A percentile compares a stretch with the other conserved stretches of the same genome.
These are phyloP conservation scores for Micronycteris hirsuta DNA, from an alignment of 2,113 vertebrate species.

Conservation along the genomic window DNA sequence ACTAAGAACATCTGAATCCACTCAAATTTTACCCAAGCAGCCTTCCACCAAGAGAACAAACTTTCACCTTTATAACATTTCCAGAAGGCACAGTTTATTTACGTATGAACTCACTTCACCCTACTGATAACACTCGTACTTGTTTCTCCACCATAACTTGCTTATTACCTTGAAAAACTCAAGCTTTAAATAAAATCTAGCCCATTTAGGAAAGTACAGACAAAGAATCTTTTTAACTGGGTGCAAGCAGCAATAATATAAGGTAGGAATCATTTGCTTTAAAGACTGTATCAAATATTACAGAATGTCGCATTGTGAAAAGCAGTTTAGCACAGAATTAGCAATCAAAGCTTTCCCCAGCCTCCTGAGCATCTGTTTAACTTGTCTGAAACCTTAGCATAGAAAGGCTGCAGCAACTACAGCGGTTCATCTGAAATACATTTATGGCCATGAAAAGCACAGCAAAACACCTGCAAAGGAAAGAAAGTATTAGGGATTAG, in stretches of 20 bases:
- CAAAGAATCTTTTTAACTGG: slow-evolving; percentile 26
- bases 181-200: slow-evolving; percentile 56
- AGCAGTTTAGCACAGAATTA: slow-evolving; percentile 57
- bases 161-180: not conserved
- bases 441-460: slow-evolving; percentile 44
- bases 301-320: slow-evolving; percentile 49
- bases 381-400: slow-evolving; percentile 47
- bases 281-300: slow-evolving; percentile 54
- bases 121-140: not conserved
- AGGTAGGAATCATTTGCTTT: slow-evolving; percentile 46
- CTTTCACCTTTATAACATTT: not conserved
- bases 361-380: slow-evolving; percentile 59
- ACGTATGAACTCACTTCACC: not conserved
- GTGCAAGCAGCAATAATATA: slow-evolving; percentile 30
- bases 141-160: not conserved
- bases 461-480: slow-evolving; percentile 56
- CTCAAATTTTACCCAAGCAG: not conserved
- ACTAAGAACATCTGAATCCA: not conserved
- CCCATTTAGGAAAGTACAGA: not conserved
- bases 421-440: slow-evolving; percentile 55
- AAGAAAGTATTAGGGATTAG: slow-evolving; percentile 8
- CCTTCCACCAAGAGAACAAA: not conserved
- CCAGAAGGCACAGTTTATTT: not conserved
- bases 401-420: slow-evolving; percentile 35
- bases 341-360: slow-evolving; percentile 52